These are phyloP conservation scores for Pseudomyrmex dendroicus DNA, from an alignment of 1,140 invertebrate genomes.

Conservation along the genomic window DNA sequence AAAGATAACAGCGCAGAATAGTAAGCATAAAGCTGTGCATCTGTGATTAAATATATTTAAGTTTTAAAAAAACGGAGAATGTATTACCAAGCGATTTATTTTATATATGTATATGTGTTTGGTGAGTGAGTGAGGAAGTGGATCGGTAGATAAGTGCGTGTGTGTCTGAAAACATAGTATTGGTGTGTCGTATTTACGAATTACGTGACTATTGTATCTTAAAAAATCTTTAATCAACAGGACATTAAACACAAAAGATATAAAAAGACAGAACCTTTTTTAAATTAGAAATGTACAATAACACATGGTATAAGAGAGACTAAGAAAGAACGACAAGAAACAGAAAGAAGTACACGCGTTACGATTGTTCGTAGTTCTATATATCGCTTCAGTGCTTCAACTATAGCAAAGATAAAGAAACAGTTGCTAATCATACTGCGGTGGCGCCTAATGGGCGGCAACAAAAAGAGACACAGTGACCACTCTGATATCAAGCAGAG, in stretches of 20 bases:
- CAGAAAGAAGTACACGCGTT: conserved; percentile 61
- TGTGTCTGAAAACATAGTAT: no score
- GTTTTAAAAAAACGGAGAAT: conserved; percentile 20
- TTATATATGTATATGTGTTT: no score
- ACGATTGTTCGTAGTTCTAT: conserved; percentile 53
- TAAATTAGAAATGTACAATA: background rate
- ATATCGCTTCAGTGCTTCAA: conserved; percentile 47
- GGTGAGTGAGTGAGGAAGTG: no score
- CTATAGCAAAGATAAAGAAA: conserved; percentile 81
- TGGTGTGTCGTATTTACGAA: conserved; percentile 71
- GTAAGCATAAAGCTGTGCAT: background rate
- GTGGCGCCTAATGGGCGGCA: conserved; percentile 85
- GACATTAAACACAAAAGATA: background rate
- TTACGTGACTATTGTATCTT: conserved; percentile 74
- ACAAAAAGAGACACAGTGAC: conserved; percentile 79
- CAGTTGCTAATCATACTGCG: conserved; percentile 84
- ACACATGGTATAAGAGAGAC: background rate
- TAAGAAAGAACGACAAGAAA: conserved; percentile 8
- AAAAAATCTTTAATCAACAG: no score
- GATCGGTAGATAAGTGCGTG: no score
- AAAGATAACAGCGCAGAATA: conserved; percentile 6
- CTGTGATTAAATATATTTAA: background rate
- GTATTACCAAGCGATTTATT: no score
- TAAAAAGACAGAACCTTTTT: background rate
- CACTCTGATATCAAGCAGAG: conserved; percentile 70